Base-by-base conservation (phyloP, 1,140 invertebrate species). In the Cotesia chilonis region DNA sequence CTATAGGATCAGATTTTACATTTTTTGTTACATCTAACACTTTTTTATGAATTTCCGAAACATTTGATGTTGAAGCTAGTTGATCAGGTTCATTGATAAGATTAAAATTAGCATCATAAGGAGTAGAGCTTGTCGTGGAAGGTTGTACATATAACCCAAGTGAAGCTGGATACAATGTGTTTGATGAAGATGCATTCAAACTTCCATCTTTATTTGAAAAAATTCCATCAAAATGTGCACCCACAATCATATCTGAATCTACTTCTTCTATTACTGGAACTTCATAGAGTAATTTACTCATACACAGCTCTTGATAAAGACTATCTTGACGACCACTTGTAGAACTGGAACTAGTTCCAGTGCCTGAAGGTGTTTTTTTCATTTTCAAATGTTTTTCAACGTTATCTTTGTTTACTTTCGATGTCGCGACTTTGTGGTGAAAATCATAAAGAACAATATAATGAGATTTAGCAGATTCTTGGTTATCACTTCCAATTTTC, bases 401-500 rank as follows among this genome's bases (percentile, higher is more conserved):
- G 7, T 81, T 83, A 17, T 85, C 81, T 55, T 85, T 86, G 1
- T 71, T 51, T 0, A 79, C 35, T 20, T 83, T 77, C 1, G 77
- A 36, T 3, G 77, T 72, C 2, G 73, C 60, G 1, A 76, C 72
- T 74, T 85, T 88, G 74, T 90, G 89, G 78, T 88, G 83, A 79
- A 90, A 90, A 78, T 90, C 89, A 72, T 89, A 90, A 0, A 90
- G 77, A 3, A 90, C 88, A 35, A 90, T 80, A 80, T 89, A 90
- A 67, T 89, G 82, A 66, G 83, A 83, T 38, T 64, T 82, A 2
- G 78, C 71, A 7, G 81, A 73, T 77, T 65, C 76, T 76, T 77
- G 77, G 52, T 79, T 79, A 70, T 82, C 80, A 76, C 77, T 76
- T n/a, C 80, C 81, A 65, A 87, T 82, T 70, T 86, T 85, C 86